These are phyloP conservation scores for Antechinus flavipes DNA, from an alignment of 2,113 vertebrate genomes.

Conservation along the genomic window DNA sequence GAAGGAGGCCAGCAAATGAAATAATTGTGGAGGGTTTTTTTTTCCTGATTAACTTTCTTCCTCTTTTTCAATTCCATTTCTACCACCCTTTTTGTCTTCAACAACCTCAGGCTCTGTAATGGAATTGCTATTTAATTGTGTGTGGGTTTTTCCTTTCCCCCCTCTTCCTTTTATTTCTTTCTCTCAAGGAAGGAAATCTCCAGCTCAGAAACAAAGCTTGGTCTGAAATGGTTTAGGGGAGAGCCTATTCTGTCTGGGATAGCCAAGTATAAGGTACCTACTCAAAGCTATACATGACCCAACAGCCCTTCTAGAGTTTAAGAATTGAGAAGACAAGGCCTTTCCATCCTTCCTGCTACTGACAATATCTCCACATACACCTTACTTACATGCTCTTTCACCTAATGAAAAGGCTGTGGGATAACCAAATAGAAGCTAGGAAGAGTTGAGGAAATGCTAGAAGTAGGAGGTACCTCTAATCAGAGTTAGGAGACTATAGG, in stretches of 20 bases:
- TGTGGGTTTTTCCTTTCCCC: constrained; percentile 20
- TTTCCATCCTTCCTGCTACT: not conserved
- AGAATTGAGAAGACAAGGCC: not conserved
- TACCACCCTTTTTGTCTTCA: constrained; percentile 46
- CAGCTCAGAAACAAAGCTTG: constrained; percentile 11
- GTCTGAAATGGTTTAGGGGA: not conserved
- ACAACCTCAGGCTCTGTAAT: constrained; percentile 41
- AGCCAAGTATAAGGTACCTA: not conserved
- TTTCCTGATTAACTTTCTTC: not conserved
- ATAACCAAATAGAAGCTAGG: not conserved
- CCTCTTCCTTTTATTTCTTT: not conserved
- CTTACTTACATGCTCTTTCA: not conserved
- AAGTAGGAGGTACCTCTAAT: too few relatives aligned
- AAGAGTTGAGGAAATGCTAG: not conserved
- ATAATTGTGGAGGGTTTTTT: not conserved
- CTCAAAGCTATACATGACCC: not conserved
- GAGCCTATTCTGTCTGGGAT: not conserved
- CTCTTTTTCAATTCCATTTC: constrained; percentile 56
- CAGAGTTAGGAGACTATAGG: not conserved
- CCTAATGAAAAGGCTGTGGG: not conserved
- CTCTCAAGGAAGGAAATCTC: constrained; percentile 14
- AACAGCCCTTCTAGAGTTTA: not conserved
- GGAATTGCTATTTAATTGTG: constrained; percentile 38
- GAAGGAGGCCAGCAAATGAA: not conserved
- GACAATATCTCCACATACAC: not conserved